phyloP scores from a whole-genome alignment of 2,888 invertebrate species.

The Cantharis nigra region DNA sequence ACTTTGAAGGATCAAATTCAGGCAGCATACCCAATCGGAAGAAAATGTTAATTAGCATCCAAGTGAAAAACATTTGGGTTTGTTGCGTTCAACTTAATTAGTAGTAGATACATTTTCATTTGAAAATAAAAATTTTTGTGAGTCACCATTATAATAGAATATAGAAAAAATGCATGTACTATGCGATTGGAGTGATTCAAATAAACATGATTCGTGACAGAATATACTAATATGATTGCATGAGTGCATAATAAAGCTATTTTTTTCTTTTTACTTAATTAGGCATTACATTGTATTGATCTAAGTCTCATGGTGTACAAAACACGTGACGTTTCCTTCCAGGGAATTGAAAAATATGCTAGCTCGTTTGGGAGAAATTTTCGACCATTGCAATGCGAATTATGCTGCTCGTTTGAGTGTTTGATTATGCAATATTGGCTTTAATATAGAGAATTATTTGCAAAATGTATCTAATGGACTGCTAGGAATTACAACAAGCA shows the following conservation, averaged over 20 bases:
- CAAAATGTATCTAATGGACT: constrained; percentile 18
- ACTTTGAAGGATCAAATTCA: background rate
- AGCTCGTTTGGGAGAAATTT: background rate
- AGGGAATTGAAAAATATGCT: background rate
- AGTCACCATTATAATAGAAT: background rate
- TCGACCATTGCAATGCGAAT: background rate
- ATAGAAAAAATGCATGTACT: background rate
- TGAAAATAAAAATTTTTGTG: background rate
- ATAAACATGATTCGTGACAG: background rate
- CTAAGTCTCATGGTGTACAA: background rate
- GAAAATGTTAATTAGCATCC: no score
- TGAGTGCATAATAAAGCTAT: background rate
- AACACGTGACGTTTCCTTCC: background rate
- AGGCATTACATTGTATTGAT: background rate
- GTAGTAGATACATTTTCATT: background rate
- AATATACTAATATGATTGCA: background rate
- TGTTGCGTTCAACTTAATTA: background rate
- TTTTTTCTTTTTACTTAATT: background rate
- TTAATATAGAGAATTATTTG: constrained; percentile 13
- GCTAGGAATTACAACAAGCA: constrained; percentile 17
- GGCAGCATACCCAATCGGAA: background rate
- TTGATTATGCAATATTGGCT: background rate
- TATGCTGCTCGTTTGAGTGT: background rate
- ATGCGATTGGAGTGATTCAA: background rate
- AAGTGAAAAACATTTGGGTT: background rate